These are phyloP conservation scores for Chaetodon trifasciatus DNA, from an alignment of 2,797 vertebrate genomes.

Conservation along the genomic window DNA sequence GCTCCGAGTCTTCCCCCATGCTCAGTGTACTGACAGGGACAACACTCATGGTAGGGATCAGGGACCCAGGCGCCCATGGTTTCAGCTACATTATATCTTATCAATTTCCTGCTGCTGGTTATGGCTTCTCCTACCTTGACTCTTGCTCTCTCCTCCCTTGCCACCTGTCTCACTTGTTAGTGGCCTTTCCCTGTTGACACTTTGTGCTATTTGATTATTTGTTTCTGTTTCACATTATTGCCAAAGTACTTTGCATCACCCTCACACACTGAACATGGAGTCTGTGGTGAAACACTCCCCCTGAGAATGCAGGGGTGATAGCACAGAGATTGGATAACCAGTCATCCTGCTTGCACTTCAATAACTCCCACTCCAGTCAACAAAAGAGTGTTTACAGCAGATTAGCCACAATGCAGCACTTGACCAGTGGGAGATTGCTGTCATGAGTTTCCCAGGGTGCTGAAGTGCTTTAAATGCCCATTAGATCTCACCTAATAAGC, in stretches of 20 bases:
- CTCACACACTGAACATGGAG: slow-evolving; percentile 28
- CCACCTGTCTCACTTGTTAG: slow-evolving; percentile 38
- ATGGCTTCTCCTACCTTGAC: slow-evolving; percentile 7
- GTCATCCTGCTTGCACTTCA: slow-evolving; percentile 53
- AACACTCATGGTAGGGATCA: slow-evolving; percentile 88
- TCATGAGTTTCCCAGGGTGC: slow-evolving; percentile 47
- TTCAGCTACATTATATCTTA: slow-evolving; percentile 6
- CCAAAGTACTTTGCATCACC: slow-evolving; percentile 35
- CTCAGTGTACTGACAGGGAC: slow-evolving; percentile 91
- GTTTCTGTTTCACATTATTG: slow-evolving; percentile 29
- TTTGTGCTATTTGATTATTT: slow-evolving; percentile 37
- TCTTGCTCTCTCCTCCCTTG: slow-evolving; percentile 9
- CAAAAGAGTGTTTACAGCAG: slow-evolving; percentile 63
- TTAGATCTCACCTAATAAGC: slow-evolving; percentile 55
- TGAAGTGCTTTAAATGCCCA: slow-evolving; percentile 49
- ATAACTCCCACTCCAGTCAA: slow-evolving; percentile 50
- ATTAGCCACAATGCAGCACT: slow-evolving; percentile 64
- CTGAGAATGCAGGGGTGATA: slow-evolving; percentile 46
- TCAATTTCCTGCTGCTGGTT: slow-evolving; percentile 10
- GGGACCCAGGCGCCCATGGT: background rate
- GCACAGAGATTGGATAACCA: slow-evolving; percentile 53
- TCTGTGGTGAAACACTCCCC: slow-evolving; percentile 28
- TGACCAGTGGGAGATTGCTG: slow-evolving; percentile 62
- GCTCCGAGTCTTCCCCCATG: slow-evolving; percentile 96
- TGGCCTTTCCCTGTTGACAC: slow-evolving; percentile 28